Conservation (phyloP, 2,113 vertebrate species). For the Hirundichthys speculiger region DNA sequence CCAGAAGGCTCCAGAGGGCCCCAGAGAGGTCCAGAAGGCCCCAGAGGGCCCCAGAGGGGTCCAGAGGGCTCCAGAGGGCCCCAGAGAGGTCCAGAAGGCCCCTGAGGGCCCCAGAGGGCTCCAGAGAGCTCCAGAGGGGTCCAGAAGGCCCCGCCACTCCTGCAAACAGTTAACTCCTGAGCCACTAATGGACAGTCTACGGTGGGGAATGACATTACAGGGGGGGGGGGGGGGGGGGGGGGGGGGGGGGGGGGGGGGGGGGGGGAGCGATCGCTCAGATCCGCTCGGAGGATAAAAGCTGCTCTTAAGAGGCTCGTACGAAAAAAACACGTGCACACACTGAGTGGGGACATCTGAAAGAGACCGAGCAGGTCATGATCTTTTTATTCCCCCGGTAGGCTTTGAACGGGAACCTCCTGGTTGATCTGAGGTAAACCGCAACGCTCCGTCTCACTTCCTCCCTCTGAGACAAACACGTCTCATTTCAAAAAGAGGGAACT, state of each 20-base stretch:
- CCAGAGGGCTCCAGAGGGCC: too few relatives aligned
- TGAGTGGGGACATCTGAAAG: constrained; percentile 29
- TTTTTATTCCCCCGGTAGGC: constrained; percentile 27
- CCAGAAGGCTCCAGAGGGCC: too few relatives aligned
- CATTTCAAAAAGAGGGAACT: constrained; percentile 50
- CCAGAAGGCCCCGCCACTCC: too few relatives aligned
- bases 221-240: neutral
- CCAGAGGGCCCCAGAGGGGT: too few relatives aligned
- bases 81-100: too few relatives aligned
- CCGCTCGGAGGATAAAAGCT: constrained; percentile 18
- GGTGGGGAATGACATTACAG: neutral
- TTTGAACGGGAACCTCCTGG: constrained; percentile 44
- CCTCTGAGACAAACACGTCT: constrained; percentile 20
- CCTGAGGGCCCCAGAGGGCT: too few relatives aligned
- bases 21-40: too few relatives aligned
- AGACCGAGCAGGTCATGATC: constrained; percentile 20
- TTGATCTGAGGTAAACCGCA: constrained; percentile 50
- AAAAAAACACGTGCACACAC: constrained; percentile 2
- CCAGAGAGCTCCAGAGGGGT: too few relatives aligned
- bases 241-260: neutral
- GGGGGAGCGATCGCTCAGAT: neutral
- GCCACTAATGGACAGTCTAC: constrained; percentile 6
- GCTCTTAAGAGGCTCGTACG: neutral
- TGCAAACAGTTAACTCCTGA: constrained; percentile 24
- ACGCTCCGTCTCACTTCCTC: constrained; percentile 52